A percentile compares a stretch with the other conserved stretches of the same genome.
phyloP scores from a whole-genome alignment of 30 jellyfish, hydroid and myxozoan genomes.

The Phacellophora camtschatica region DNA sequence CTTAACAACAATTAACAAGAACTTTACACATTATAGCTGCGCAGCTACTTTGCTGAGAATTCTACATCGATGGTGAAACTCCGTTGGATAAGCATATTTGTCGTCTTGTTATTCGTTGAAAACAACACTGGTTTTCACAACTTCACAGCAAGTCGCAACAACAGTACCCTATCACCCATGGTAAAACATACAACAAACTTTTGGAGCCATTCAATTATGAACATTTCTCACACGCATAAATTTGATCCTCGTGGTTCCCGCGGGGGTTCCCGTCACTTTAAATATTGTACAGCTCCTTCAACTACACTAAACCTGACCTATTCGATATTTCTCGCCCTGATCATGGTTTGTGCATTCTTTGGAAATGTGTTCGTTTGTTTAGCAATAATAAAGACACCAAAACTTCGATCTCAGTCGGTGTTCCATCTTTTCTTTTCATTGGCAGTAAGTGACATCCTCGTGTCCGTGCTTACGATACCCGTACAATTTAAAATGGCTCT shows the following conservation, averaged over 20 bases:
- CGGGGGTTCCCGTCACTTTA: no score
- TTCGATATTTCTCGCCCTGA: constrained; percentile 32
- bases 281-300: constrained; percentile 11
- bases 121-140: not conserved
- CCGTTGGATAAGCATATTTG: not conserved
- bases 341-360: constrained; percentile 49
- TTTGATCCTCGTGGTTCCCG: no score
- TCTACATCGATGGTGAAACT: not conserved
- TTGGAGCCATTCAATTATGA: not conserved
- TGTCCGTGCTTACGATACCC: constrained; percentile 57
- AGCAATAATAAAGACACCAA: constrained; percentile 47
- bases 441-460: constrained; percentile 74
- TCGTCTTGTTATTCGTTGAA: not conserved
- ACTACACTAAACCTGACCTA: constrained; percentile 27
- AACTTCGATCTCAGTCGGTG: constrained; percentile 57
- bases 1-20: no score
- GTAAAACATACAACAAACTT: not conserved
- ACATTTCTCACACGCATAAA: not conserved
- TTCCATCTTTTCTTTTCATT: constrained; percentile 61
- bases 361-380: constrained; percentile 72
- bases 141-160: not conserved
- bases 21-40: no score
- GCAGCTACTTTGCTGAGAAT: no score
- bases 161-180: not conserved
- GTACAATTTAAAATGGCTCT: constrained; percentile 40